These are phyloP conservation scores for Tenodera sinensis DNA, from an alignment of 2,888 invertebrate species.

Conservation along the genomic window DNA sequence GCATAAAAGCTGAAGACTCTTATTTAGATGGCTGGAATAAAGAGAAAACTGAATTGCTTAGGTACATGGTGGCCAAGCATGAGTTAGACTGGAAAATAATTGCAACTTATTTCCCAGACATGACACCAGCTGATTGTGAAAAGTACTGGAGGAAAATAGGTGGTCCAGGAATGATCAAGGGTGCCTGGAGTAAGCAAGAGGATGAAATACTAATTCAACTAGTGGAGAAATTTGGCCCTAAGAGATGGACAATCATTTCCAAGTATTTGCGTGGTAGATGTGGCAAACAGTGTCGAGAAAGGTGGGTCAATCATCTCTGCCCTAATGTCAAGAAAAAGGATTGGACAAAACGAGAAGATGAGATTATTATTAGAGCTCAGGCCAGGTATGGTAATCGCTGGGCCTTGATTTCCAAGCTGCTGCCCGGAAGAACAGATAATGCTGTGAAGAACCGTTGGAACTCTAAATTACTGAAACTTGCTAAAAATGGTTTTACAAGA, in stretches of 20 bases:
- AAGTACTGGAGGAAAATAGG: neutral
- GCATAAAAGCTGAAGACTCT: neutral
- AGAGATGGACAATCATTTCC: neutral
- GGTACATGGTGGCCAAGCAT: neutral
- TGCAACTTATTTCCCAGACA: neutral
- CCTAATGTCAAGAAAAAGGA: neutral
- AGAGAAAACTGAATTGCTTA: neutral
- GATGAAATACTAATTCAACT: neutral
- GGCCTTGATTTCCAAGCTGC: neutral
- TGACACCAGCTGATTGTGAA: neutral
- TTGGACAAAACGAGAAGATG: neutral
- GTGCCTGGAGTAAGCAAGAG: neutral
- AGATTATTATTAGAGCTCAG: neutral
- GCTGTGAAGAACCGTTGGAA: neutral
- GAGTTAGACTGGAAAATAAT: neutral
- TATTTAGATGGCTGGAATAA: neutral
- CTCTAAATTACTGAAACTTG: neutral
- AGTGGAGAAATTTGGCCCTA: neutral
- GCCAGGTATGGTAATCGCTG: neutral
- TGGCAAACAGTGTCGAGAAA: neutral
- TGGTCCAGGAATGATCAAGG: neutral
- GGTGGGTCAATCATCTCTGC: neutral
- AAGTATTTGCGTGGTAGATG: neutral
- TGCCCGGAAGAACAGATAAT: neutral
- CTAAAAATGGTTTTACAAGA: too few relatives aligned